Evolutionary conservation across 2,797 vertebrate genomes (phyloP).

Genomic region (Leucoraja ocellata): DNA sequence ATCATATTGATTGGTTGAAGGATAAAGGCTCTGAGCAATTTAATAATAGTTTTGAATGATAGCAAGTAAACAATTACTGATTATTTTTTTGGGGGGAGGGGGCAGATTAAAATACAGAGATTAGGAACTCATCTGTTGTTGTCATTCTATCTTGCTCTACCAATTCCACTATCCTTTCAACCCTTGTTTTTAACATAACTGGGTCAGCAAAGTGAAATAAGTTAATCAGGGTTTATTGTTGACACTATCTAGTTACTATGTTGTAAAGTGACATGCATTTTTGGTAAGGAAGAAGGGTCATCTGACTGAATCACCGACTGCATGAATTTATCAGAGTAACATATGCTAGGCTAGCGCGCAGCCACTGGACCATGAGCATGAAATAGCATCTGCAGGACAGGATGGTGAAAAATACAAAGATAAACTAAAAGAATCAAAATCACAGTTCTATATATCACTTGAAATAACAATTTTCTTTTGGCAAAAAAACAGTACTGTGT

Average conservation of each 20-base stretch:
- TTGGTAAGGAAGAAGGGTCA: neutral
- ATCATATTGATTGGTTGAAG: neutral
- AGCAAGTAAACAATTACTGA: neutral
- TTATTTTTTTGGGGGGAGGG: too few relatives aligned
- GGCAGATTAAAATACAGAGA: neutral
- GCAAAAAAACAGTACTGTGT: neutral
- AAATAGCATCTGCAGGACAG: neutral
- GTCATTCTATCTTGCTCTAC: neutral
- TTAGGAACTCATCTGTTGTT: neutral
- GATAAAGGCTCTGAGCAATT: neutral
- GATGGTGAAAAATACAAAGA: neutral
- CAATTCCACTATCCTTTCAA: neutral
- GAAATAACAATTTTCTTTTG: neutral
- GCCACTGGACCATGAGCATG: neutral
- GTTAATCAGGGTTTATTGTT: neutral
- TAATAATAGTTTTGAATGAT: neutral
- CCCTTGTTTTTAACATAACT: neutral
- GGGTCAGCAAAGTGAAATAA: neutral
- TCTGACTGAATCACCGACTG: neutral
- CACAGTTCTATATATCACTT: neutral
- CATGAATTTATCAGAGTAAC: neutral
- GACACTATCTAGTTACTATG: neutral
- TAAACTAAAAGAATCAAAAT: neutral
- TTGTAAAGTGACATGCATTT: neutral
- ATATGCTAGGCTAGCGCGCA: neutral